Conservation (phyloP, 2,888 invertebrate genomes). For the Gerris lacustris region DNA sequence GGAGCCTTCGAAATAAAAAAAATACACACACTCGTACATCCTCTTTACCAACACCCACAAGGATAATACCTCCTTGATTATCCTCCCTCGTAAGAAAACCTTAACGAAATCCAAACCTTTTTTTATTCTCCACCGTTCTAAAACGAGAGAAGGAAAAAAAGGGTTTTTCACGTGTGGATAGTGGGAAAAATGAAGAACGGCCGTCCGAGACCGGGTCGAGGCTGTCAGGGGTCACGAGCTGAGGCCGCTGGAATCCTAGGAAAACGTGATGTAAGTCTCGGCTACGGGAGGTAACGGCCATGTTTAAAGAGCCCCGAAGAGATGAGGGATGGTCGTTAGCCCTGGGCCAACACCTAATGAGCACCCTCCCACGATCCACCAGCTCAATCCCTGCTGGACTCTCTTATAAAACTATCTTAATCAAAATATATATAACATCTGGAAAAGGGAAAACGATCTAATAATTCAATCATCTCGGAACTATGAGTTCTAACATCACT, state of each 20-base stretch:
- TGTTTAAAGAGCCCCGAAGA: not conserved
- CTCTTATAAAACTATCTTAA: not conserved
- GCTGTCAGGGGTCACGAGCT: not conserved
- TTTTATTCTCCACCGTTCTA: not conserved
- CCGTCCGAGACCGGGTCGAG: not conserved
- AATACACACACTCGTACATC: not conserved
- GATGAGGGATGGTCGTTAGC: conserved; percentile 5
- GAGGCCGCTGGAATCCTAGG: not conserved
- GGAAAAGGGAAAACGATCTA: too few species aligned
- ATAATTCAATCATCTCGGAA: too few species aligned
- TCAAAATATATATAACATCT: not conserved
- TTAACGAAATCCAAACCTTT: not conserved
- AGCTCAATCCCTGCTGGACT: not conserved
- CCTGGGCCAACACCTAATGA: conserved; percentile 5
- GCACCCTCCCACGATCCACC: conserved; percentile 1
- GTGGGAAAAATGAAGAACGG: not conserved
- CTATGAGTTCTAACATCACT: too few species aligned
- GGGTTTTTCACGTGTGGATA: not conserved
- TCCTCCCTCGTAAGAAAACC: not conserved
- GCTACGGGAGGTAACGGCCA: not conserved
- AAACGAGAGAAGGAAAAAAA: not conserved
- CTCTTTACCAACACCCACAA: not conserved
- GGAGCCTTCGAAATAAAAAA: not conserved
- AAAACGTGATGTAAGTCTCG: conserved; percentile 3
- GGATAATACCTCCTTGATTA: not conserved